A percentile compares a stretch with the other conserved stretches of the same genome.
phyloP scores from a whole-genome alignment of 2,113 vertebrate genomes.

The Sinosuthora webbiana region DNA sequence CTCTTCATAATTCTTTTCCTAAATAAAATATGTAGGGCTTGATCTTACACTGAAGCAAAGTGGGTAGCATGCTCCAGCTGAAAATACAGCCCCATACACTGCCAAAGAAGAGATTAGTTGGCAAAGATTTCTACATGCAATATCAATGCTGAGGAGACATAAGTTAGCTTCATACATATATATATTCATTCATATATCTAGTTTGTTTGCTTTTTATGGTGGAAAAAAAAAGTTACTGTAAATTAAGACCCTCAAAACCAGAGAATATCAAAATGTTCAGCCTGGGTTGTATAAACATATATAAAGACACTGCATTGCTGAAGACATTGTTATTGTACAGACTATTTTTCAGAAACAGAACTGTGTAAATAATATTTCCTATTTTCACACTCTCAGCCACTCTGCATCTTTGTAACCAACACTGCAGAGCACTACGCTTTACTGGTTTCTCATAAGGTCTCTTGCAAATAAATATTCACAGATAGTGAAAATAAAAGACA shows the following conservation, averaged over 20 bases:
- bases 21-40: constrained; percentile 32
- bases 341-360: background rate
- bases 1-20: background rate
- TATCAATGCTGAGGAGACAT: background rate
- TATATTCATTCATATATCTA: background rate
- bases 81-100: background rate
- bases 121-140: background rate
- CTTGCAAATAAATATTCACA: background rate
- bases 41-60: background rate
- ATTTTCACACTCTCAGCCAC: background rate
- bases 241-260: background rate
- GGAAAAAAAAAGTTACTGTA: background rate
- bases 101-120: background rate
- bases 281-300: background rate
- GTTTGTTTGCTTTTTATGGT: background rate
- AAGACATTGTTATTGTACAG: background rate
- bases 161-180: background rate
- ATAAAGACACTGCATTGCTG: background rate
- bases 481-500: background rate
- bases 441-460: background rate
- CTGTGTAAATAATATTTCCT: background rate
- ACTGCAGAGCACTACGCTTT: background rate
- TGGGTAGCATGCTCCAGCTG: background rate
- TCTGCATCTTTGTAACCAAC: background rate
- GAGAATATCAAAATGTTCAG: background rate